Conservation (phyloP, 2,113 vertebrate genomes). For the Gambusia affinis region DNA sequence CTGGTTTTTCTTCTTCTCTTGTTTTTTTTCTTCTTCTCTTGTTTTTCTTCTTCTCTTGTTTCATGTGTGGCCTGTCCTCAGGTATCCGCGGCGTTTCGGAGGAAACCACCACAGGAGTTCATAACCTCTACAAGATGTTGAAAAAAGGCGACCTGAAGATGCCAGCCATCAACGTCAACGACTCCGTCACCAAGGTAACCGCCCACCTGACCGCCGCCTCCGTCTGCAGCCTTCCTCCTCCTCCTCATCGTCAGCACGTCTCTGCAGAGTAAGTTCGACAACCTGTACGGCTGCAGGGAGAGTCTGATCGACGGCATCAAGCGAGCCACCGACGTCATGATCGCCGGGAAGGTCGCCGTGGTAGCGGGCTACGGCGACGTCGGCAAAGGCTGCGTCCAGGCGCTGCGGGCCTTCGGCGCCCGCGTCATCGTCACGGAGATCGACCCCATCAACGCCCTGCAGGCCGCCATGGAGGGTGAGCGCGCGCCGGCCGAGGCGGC, state of each 20-base stretch:
- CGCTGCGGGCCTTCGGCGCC: slow-evolving; percentile 90
- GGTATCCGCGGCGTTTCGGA: slow-evolving; percentile 94
- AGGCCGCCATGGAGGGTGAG: slow-evolving; percentile 96
- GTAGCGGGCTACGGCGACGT: slow-evolving; percentile 97
- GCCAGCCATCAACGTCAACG: slow-evolving; percentile 96
- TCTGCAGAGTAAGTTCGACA: slow-evolving; percentile 95
- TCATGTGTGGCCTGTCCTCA: slow-evolving; percentile 47
- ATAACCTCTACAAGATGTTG: slow-evolving; percentile 98
- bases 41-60: too few relatives aligned
- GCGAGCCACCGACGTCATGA: slow-evolving; percentile 97
- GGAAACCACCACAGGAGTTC: slow-evolving; percentile 97
- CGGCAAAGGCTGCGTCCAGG: slow-evolving; percentile 96
- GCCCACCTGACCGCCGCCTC: too few relatives aligned
- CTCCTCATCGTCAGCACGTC: background rate
- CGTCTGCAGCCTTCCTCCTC: too few relatives aligned
- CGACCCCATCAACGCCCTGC: slow-evolving; percentile 95
- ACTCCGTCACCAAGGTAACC: slow-evolving; percentile 96
- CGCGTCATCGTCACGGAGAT: slow-evolving; percentile 96
- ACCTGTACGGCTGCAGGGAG: slow-evolving; percentile 98
- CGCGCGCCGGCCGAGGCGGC: too few relatives aligned
- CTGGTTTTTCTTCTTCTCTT: too few relatives aligned
- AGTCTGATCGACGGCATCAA: slow-evolving; percentile 98
- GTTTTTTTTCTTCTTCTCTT: too few relatives aligned
- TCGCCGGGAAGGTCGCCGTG: slow-evolving; percentile 95
- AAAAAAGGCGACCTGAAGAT: slow-evolving; percentile 90